phyloP scores from a whole-genome alignment of 2,888 invertebrate species.

The Autographa pulchrina region DNA sequence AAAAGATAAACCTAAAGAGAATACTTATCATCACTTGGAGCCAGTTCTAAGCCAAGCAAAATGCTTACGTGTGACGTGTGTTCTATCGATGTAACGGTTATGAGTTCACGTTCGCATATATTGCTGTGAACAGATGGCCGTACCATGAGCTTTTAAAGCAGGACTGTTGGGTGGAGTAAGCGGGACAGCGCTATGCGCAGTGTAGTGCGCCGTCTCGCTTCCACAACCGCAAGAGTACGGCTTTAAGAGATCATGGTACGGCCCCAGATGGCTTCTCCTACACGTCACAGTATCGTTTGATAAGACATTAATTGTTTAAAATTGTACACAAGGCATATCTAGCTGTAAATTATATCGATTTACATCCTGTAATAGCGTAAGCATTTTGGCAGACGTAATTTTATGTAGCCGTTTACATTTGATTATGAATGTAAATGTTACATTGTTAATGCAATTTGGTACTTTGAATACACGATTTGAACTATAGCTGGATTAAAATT shows the following conservation, averaged over 20 bases:
- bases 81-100: conserved; percentile 8
- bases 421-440: conserved; percentile 21
- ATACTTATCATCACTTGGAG: neutral
- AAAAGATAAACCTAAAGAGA: neutral
- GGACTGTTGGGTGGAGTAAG: too few relatives aligned
- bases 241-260: too few relatives aligned
- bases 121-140: conserved; percentile 27
- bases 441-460: conserved; percentile 47
- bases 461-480: conserved; percentile 36
- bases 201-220: too few relatives aligned
- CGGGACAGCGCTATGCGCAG: too few relatives aligned
- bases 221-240: too few relatives aligned
- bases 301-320: conserved; percentile 46
- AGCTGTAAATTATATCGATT: conserved; percentile 37
- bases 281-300: conserved; percentile 36
- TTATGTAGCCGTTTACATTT: conserved; percentile 21
- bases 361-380: conserved; percentile 43
- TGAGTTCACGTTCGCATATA: conserved; percentile 12
- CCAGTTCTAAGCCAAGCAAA: conserved; percentile 11
- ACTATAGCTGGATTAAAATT: conserved; percentile 39
- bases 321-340: conserved; percentile 32
- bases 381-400: conserved; percentile 43
- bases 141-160: too few relatives aligned
- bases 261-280: conserved; percentile 5
- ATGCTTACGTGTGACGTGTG: conserved; percentile 8